A percentile compares a stretch with the other conserved stretches of the same genome.
phyloP scores from a whole-genome alignment of 1,140 invertebrate genomes.

The Aleiodes sp. region DNA sequence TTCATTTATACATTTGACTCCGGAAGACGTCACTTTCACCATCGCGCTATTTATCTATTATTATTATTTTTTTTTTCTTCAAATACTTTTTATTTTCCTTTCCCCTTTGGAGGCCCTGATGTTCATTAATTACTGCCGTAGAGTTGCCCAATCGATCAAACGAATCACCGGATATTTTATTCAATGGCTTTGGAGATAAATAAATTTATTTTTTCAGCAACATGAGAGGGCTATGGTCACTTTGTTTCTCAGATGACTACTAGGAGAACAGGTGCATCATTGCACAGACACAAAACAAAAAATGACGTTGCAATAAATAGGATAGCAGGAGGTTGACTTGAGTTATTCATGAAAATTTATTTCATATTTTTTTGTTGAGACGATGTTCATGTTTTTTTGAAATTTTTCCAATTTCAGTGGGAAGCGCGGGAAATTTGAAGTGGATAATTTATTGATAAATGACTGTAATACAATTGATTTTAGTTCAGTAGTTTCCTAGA shows the following conservation, averaged over 20 bases:
- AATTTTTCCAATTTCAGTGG: too few relatives aligned
- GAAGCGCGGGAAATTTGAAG: too few relatives aligned
- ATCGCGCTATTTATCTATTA: slow-evolving; percentile 2
- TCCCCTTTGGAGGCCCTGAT: too few relatives aligned
- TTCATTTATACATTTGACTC: background rate
- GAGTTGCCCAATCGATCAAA: background rate
- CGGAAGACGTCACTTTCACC: slow-evolving; percentile 9
- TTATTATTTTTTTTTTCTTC: background rate
- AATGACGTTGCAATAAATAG: slow-evolving; percentile 29
- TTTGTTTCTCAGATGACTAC: slow-evolving; percentile 1
- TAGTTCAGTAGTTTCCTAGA: too few relatives aligned
- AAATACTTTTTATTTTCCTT: too few relatives aligned
- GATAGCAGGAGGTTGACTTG: slow-evolving; percentile 9
- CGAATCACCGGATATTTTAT: background rate
- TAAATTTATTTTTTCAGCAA: background rate
- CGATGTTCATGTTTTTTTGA: too few relatives aligned
- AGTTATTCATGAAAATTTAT: background rate
- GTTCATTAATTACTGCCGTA: background rate
- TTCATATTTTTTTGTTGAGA: too few relatives aligned
- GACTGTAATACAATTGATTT: too few relatives aligned
- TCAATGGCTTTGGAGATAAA: background rate
- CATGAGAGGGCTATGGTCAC: slow-evolving; percentile 22
- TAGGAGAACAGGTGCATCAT: slow-evolving; percentile 34
- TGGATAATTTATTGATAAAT: too few relatives aligned
- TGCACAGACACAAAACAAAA: slow-evolving; percentile 16